These are phyloP conservation scores for Lochmaea capreae DNA, from an alignment of 2,888 invertebrate species.

Conservation along the genomic window DNA sequence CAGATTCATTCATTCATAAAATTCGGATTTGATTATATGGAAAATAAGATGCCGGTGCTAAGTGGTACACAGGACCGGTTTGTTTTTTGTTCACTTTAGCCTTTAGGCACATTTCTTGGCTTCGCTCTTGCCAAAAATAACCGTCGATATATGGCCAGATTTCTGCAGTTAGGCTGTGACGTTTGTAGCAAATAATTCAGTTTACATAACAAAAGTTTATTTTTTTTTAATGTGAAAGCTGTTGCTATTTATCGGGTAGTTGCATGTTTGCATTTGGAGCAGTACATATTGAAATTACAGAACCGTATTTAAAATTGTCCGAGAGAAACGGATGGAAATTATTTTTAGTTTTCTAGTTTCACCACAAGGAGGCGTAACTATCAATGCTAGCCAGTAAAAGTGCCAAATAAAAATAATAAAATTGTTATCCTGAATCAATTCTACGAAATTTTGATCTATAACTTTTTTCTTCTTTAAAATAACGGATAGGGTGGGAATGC, in stretches of 20 bases:
- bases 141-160: neutral
- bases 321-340: too few species aligned
- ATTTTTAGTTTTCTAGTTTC: too few species aligned
- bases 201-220: neutral
- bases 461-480: too few species aligned
- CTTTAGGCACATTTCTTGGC: neutral
- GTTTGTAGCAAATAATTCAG: neutral
- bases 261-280: neutral
- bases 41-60: slow-evolving; percentile 28
- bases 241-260: neutral
- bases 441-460: too few species aligned
- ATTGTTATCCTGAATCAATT: too few species aligned
- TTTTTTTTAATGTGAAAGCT: slow-evolving; percentile 2
- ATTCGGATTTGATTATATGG: slow-evolving; percentile 31
- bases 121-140: slow-evolving; percentile 4
- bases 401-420: too few species aligned
- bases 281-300: neutral
- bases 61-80: slow-evolving; percentile 23
- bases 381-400: too few species aligned
- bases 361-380: too few species aligned
- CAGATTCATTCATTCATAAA: slow-evolving; percentile 40
- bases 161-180: neutral
- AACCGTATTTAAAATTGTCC: neutral
- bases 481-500: too few species aligned
- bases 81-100: neutral